Conservation (phyloP, 2,797 vertebrate species). For the Babyrousa celebensis region DNA sequence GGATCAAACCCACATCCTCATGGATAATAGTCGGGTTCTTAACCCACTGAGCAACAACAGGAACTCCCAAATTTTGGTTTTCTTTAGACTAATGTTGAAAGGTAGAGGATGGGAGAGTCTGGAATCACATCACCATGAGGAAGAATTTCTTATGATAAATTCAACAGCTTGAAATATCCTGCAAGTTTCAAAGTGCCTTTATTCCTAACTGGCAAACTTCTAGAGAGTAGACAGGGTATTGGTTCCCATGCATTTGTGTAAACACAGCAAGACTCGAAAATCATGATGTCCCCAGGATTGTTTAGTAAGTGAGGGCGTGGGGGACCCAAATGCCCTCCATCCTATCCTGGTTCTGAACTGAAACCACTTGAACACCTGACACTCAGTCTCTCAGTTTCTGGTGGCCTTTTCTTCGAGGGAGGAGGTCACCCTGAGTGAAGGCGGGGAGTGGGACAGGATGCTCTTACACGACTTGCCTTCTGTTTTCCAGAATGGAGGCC, state of each 20-base stretch:
- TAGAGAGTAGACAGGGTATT: neutral
- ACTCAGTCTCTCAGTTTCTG: neutral
- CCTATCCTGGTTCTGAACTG: neutral
- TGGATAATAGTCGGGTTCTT: too few species aligned
- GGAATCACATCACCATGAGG: slow-evolving; percentile 12
- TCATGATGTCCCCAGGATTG: neutral
- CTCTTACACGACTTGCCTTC: slow-evolving; percentile 47
- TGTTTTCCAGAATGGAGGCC: slow-evolving; percentile 40
- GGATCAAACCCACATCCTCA: too few species aligned
- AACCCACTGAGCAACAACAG: too few species aligned
- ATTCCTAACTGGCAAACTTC: slow-evolving; percentile 48
- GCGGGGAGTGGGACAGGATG: neutral
- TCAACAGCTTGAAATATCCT: slow-evolving; percentile 44
- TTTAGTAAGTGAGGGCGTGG: neutral
- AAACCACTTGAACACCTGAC: neutral
- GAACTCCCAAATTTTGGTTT: slow-evolving; percentile 14
- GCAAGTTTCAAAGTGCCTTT: slow-evolving; percentile 23
- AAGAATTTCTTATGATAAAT: slow-evolving; percentile 49
- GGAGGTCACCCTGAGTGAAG: slow-evolving; percentile 1
- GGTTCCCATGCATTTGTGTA: neutral
- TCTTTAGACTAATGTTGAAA: slow-evolving; percentile 27
- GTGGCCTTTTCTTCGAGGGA: slow-evolving; percentile 36
- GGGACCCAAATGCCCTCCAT: neutral
- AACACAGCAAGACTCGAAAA: slow-evolving; percentile 33
- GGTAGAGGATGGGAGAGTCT: neutral